These are phyloP conservation scores for Numenius arquata DNA, from an alignment of 2,113 vertebrate species.

Conservation along the genomic window DNA sequence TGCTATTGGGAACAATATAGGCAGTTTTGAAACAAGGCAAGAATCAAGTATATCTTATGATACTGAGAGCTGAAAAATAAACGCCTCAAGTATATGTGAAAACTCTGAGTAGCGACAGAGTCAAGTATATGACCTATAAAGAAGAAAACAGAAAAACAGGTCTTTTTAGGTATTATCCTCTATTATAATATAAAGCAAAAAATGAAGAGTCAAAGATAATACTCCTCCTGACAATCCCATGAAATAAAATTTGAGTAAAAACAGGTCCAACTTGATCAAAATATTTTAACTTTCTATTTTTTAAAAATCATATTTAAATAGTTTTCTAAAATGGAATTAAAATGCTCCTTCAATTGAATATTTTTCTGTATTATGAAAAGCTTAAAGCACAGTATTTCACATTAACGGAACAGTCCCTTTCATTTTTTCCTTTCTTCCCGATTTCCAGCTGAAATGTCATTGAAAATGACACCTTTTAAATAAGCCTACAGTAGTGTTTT, in stretches of 20 bases:
- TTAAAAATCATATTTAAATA: background rate
- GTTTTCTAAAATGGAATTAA: background rate
- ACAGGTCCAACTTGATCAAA: background rate
- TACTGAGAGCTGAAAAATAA: background rate
- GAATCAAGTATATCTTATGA: background rate
- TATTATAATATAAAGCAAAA: background rate
- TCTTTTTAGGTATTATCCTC: background rate
- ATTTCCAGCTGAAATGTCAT: background rate
- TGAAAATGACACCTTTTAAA: background rate
- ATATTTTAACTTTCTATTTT: background rate
- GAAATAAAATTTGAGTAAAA: background rate
- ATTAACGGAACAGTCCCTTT: background rate
- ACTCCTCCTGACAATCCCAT: background rate
- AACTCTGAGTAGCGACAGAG: background rate
- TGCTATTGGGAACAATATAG: background rate
- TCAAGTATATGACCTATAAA: background rate
- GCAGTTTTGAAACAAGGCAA: constrained; percentile 1
- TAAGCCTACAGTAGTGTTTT: background rate
- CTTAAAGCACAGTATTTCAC: background rate
- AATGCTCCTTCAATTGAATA: background rate
- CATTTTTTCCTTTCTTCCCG: background rate
- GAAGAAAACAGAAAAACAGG: background rate
- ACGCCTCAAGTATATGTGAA: background rate
- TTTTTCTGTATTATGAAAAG: background rate
- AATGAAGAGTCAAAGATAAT: background rate